Evolutionary conservation across 2,113 vertebrate species (phyloP).

Genomic region (Camelus bactrianus): DNA sequence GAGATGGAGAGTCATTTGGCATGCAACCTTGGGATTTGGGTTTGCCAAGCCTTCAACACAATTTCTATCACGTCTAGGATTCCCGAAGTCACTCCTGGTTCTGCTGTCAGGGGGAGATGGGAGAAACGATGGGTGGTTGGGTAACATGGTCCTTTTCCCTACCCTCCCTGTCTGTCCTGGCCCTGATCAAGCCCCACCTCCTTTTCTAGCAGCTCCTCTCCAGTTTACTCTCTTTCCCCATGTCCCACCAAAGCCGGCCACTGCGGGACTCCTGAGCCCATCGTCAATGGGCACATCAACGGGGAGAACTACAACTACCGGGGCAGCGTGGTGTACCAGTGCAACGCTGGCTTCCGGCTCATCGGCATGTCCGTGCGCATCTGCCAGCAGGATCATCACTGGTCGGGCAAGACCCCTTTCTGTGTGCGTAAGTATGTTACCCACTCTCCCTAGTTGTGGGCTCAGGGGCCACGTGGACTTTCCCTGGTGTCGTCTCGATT

Average conservation of each 20-base stretch:
- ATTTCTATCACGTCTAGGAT: not conserved
- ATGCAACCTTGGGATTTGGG: not conserved
- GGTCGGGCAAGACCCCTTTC: conserved; percentile 97
- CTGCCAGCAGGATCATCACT: conserved; percentile 98
- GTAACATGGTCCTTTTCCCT: not conserved
- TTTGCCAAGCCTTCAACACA: not conserved
- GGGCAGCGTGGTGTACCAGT: conserved; percentile 98
- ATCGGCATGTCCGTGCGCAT: conserved; percentile 98
- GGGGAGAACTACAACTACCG: conserved; percentile 98
- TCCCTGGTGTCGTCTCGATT: not conserved
- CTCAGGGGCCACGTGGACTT: not conserved
- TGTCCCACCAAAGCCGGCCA: conserved; percentile 90
- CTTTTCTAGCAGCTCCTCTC: not conserved
- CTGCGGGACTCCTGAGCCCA: conserved; percentile 95
- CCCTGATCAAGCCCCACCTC: not conserved
- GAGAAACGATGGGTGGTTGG: not conserved
- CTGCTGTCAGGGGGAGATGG: not conserved
- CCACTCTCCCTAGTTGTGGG: conserved; percentile 28
- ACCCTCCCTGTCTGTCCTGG: not conserved
- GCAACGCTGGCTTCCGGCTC: conserved; percentile 96
- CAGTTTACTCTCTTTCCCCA: not conserved
- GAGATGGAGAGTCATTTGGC: not conserved
- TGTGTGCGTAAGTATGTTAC: conserved; percentile 96
- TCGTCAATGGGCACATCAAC: conserved; percentile 97
- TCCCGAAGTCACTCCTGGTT: not conserved